These are phyloP conservation scores for Adrianichthys oophorus DNA, from an alignment of 2,797 vertebrate genomes.

Conservation along the genomic window DNA sequence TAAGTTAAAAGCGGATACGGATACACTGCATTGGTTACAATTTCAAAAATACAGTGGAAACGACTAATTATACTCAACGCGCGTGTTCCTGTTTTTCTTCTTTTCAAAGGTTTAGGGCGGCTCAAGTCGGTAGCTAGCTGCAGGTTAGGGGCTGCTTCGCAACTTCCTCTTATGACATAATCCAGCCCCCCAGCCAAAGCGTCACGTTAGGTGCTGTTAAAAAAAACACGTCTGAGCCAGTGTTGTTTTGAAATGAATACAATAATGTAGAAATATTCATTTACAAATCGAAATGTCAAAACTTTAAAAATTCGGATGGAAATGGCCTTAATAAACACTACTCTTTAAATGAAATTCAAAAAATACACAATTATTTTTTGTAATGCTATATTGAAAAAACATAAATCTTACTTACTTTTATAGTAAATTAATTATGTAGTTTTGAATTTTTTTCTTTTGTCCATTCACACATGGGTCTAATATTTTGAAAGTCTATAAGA, in stretches of 20 bases:
- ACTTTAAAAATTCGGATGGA: no score
- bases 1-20: constrained; percentile 3
- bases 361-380: no score
- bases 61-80: constrained; percentile 14
- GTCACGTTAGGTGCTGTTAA: constrained; percentile 16
- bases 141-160: constrained; percentile 40
- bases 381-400: no score
- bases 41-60: background rate
- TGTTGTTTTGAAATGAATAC: constrained; percentile 10
- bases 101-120: constrained; percentile 55
- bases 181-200: constrained; percentile 25
- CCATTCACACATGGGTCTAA: no score
- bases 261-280: no score
- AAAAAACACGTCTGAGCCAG: constrained; percentile 23
- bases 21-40: constrained; percentile 12
- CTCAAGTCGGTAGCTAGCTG: constrained; percentile 46
- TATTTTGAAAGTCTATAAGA: no score
- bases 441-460: no score
- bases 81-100: constrained; percentile 40
- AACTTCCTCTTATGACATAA: constrained; percentile 65
- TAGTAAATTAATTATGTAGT: no score
- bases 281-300: no score
- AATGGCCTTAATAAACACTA: no score
- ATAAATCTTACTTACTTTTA: no score
- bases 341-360: no score